Conservation (phyloP, 1,140 invertebrate genomes). For the Heliconius himera region DNA sequence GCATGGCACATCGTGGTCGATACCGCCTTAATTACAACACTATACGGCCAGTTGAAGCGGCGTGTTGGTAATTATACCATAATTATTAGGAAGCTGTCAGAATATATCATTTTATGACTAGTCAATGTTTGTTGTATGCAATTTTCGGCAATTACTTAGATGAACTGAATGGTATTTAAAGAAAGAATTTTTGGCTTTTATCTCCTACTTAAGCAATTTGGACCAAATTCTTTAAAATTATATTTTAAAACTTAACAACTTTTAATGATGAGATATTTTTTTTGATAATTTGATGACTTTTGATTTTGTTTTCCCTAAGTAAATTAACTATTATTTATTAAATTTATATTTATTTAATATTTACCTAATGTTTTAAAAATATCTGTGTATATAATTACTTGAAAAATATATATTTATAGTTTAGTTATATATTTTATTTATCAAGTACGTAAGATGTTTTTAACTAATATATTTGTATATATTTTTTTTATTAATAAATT, state of each 20-base stretch:
- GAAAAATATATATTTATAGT: too few species aligned
- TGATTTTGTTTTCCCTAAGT: too few species aligned
- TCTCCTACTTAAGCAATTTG: not conserved
- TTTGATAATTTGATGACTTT: too few species aligned
- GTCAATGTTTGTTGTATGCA: constrained; percentile 4
- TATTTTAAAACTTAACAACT: too few species aligned
- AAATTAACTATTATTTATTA: not conserved
- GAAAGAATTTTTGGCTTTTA: not conserved
- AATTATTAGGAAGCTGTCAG: constrained; percentile 28
- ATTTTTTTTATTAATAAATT: not conserved
- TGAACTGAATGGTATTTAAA: not conserved
- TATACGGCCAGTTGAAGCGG: constrained; percentile 25
- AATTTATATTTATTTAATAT: too few species aligned
- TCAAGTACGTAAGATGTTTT: too few species aligned
- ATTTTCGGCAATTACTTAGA: not conserved
- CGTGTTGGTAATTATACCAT: constrained; percentile 26
- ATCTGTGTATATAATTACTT: not conserved
- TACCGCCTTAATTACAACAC: constrained; percentile 35
- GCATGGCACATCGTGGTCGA: constrained; percentile 29
- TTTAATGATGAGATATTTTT: too few species aligned
- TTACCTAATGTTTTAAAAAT: not conserved
- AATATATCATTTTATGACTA: constrained; percentile 21
- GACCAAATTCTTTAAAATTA: not conserved
- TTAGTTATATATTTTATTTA: too few species aligned
- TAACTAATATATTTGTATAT: too few species aligned